Evolutionary conservation across 2,888 invertebrate species (phyloP).

Genomic region (Cactoblastis cactorum): DNA sequence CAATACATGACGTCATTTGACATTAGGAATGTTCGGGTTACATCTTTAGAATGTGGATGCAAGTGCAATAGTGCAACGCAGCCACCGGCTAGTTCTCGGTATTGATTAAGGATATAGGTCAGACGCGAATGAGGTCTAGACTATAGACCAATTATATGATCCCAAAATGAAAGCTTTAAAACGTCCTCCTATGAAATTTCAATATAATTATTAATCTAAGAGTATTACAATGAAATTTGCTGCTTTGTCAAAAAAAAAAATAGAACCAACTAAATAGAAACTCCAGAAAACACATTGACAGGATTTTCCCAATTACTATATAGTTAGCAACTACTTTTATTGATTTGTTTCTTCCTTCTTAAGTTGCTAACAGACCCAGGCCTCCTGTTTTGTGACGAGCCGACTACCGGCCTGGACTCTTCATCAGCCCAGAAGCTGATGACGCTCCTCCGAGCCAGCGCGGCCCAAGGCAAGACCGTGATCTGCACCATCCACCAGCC

Average conservation of each 20-base stretch:
- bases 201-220: too few relatives aligned
- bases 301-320: too few relatives aligned
- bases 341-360: slow-evolving; percentile 19
- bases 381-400: slow-evolving; percentile 96
- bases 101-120: slow-evolving; percentile 3
- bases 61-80: not conserved
- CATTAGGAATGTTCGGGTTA: not conserved
- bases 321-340: not conserved
- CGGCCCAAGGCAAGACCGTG: slow-evolving; percentile 89
- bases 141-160: too few relatives aligned
- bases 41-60: not conserved
- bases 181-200: too few relatives aligned
- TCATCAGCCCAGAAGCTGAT: slow-evolving; percentile 94
- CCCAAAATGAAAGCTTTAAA: too few relatives aligned
- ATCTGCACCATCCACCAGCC: slow-evolving; percentile 97
- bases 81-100: not conserved
- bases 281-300: too few relatives aligned
- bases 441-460: slow-evolving; percentile 83
- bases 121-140: not conserved
- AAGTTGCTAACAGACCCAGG: slow-evolving; percentile 93
- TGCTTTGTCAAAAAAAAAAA: too few relatives aligned
- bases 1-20: too few relatives aligned
- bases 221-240: too few relatives aligned
- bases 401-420: slow-evolving; percentile 95
- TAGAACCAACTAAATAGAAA: too few relatives aligned